Percentiles rank a stretch among this genome's conserved stretches.
Evolutionary conservation across 1,140 invertebrate species (phyloP).

Genomic region (Acyrthosiphon pisum): DNA sequence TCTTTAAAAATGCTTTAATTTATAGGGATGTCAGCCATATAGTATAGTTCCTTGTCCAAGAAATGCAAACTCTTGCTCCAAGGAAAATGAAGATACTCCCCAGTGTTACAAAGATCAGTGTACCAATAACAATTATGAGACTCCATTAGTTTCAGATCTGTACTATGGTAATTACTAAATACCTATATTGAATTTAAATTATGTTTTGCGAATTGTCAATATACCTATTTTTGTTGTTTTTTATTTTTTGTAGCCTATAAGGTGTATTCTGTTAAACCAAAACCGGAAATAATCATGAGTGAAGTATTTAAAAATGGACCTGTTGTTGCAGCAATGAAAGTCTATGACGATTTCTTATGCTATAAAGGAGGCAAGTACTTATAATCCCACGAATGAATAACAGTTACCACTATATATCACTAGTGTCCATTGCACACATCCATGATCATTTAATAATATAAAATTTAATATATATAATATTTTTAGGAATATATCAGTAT

Average conservation of each 20-base stretch:
- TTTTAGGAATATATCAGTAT: constrained; percentile 84
- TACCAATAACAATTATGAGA: background rate
- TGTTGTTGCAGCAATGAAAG: constrained; percentile 67
- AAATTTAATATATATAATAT: constrained; percentile 58
- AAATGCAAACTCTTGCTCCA: background rate
- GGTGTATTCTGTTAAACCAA: constrained; percentile 40
- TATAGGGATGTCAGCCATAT: constrained; percentile 66
- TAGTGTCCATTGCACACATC: background rate
- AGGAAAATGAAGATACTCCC: background rate
- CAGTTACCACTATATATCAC: too few species aligned
- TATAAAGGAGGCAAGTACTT: constrained; percentile 64
- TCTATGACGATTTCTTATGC: constrained; percentile 64
- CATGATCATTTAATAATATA: background rate
- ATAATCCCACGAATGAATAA: background rate
- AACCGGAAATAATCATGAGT: constrained; percentile 32
- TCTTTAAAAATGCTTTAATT: background rate
- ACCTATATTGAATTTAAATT: background rate
- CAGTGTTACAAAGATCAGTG: constrained; percentile 6
- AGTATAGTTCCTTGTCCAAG: constrained; percentile 65
- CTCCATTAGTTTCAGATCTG: background rate
- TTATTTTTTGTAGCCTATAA: constrained; percentile 60
- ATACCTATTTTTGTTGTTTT: constrained; percentile 55
- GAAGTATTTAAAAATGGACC: constrained; percentile 64
- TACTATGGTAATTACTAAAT: constrained; percentile 41
- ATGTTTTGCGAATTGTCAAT: background rate